phyloP scores from a whole-genome alignment of 2,888 invertebrate genomes.

The Aromia moschata region DNA sequence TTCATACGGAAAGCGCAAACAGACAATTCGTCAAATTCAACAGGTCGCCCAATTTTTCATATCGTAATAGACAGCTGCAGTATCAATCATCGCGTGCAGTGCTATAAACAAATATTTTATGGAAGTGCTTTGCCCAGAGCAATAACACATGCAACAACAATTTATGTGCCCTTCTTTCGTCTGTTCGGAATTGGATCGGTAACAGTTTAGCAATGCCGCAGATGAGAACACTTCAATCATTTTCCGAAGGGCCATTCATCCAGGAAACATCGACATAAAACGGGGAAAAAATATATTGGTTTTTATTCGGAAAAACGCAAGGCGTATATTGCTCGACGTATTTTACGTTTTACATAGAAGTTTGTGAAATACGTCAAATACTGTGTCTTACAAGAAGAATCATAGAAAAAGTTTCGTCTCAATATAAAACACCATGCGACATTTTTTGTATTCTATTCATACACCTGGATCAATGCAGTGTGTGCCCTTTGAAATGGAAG shows the following conservation, averaged over 20 bases:
- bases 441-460: too few species aligned
- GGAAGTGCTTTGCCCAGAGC: neutral
- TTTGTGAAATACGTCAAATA: conserved; percentile 11
- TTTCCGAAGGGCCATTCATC: conserved; percentile 28
- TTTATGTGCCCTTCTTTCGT: conserved; percentile 6
- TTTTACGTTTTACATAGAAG: conserved; percentile 8
- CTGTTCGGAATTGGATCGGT: conserved; percentile 2
- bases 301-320: conserved; percentile 26
- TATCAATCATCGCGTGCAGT: conserved; percentile 6
- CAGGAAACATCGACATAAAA: conserved; percentile 30
- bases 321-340: conserved; percentile 3
- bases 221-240: conserved; percentile 31
- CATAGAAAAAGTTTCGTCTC: too few species aligned
- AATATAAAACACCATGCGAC: too few species aligned
- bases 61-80: neutral
- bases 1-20: too few species aligned
- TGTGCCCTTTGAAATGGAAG: too few species aligned
- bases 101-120: conserved; percentile 15
- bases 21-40: conserved; percentile 5
- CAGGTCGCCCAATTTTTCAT: conserved; percentile 9
- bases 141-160: conserved; percentile 14
- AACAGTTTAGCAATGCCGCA: conserved; percentile 19
- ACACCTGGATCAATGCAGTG: too few species aligned
- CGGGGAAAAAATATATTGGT: conserved; percentile 34
- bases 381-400: too few species aligned